Evolutionary conservation across 2,888 invertebrate genomes (phyloP), one percentile per base, ranked within the genome.

Genomic region (Temnothorax rugatulus): DNA sequence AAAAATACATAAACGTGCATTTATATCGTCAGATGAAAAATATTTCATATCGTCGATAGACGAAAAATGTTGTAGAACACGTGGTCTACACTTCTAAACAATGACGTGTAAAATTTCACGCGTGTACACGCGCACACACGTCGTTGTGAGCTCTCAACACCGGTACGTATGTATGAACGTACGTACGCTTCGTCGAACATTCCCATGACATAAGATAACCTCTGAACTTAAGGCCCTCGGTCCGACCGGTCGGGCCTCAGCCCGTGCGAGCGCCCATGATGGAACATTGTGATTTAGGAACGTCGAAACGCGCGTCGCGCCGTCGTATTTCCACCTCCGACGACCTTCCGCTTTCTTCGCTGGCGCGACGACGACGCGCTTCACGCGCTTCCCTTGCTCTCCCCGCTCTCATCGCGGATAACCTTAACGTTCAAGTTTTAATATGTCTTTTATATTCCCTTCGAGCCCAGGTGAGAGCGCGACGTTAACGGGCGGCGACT

Each of bases 121-220:
- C 79, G 34, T 18, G 3, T 11, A 34, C 18, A 8, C 57, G 21
- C 52, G 4, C 9, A 25, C 18, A 9, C 13, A 11, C 21, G 15
- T 76, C 73, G 15, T 47, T 1, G 41, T 50, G 21, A 47, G 50
- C 38, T 71, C 29, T 71, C 63, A 57, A 82, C 44, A 47, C 4
- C 71, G 68, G 34, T 59, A 71, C 68, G 21, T 25, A 75, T n/a
- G 21, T 4, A 38, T 15, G 21, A 11, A 25, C n/a, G 29, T 18
- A 34, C 21, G 50, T 13, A 41, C 59, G 59, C 38, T 25, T 84
- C 74, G 71, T 85, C 66, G 71, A 86, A 81, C 74, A 90, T 91
- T 91, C 91, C 86, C 91, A 91, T 91, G 90, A 84, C 89, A 87
- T 83, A 82, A 81, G 84, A 82, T 90, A 89, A 91, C 91, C 90